A percentile compares a stretch with the other conserved stretches of the same genome.
These are phyloP conservation scores for Alethe castanea DNA, from an alignment of 2,113 vertebrate species.

Conservation along the genomic window DNA sequence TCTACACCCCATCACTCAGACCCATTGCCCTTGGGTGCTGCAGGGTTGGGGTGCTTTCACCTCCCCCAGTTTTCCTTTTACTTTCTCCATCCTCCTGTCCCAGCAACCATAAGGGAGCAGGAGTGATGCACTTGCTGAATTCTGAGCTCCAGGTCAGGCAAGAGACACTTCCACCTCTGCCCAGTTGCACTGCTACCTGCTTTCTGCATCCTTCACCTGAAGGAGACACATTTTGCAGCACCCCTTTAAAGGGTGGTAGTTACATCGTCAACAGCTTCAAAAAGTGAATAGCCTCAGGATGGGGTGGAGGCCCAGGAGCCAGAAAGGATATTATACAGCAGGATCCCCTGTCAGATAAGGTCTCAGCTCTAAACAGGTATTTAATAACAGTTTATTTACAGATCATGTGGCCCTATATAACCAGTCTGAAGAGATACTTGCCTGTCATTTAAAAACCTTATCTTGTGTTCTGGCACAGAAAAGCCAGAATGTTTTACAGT, in stretches of 20 bases:
- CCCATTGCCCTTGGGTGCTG: accelerated
- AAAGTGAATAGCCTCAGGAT: background rate
- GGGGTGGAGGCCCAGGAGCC: background rate
- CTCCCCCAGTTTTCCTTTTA: background rate
- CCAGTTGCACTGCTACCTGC: background rate
- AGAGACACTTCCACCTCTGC: background rate
- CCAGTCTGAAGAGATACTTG: background rate
- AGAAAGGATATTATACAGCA: background rate
- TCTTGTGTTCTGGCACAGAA: background rate
- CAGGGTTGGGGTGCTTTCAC: background rate
- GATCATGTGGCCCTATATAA: background rate
- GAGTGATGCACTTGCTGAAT: background rate
- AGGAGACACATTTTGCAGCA: accelerated
- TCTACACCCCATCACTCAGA: background rate
- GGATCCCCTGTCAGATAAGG: background rate
- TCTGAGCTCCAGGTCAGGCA: background rate
- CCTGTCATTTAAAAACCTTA: background rate
- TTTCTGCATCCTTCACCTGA: background rate
- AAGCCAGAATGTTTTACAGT: background rate
- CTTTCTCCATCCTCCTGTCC: background rate
- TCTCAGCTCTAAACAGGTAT: background rate
- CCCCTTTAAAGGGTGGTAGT: background rate
- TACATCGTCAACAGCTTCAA: background rate
- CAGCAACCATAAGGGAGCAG: background rate
- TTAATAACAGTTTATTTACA: slow-evolving; percentile 15